Evolutionary conservation across 2,888 invertebrate genomes (phyloP), one percentile per base, ranked within the genome.

Genomic region (Odontothrips loti): DNA sequence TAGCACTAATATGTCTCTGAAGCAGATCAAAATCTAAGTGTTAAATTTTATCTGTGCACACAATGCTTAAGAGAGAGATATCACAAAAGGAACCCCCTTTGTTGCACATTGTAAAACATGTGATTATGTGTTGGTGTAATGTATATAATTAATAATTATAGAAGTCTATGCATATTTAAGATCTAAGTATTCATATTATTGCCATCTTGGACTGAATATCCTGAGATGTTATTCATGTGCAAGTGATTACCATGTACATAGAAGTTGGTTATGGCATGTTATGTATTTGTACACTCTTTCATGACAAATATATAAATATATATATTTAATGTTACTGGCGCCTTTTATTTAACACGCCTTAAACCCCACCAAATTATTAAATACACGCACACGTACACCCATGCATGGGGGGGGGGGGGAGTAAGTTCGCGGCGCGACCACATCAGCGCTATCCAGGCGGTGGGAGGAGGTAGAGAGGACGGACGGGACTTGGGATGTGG

Each of bases 261-360:
- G 23, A 27, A 43, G 27, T 75, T 75, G 68, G 68, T 75, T 75
- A 23, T 75, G 68, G 68, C 68, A 75, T 27, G 68, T 75, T 75
- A 75, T 75, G 68, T 75, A 75, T 75, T 75, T 75, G 68, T 75
- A 75, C 68, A 75, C 23, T 23, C 23, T 75, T 75, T 23, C 68
- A 75, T 75, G 27, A 75, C 68, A 75, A 75, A 27, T 75, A 75
- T 58, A 58, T 58, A 43, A 43, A 58, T 20, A 58, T 15, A 58
- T 75, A 75, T 75, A 75, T 75, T 75, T 75, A 75, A 75, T 75
- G 68, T 75, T 75, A 23, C 20, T 68, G 3, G 20, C 10, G 3
- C 1, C 10, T 27, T 27, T 4, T 75, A 12, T 8, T 27, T 23
- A 9, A 12, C 51, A 15, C 51, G 51, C 6, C 6, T 51, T 51